Percentiles rank a stretch among this genome's conserved stretches.
These are phyloP conservation scores for Zenarchopterus dispar DNA, from an alignment of 2,797 vertebrate genomes.

Conservation along the genomic window DNA sequence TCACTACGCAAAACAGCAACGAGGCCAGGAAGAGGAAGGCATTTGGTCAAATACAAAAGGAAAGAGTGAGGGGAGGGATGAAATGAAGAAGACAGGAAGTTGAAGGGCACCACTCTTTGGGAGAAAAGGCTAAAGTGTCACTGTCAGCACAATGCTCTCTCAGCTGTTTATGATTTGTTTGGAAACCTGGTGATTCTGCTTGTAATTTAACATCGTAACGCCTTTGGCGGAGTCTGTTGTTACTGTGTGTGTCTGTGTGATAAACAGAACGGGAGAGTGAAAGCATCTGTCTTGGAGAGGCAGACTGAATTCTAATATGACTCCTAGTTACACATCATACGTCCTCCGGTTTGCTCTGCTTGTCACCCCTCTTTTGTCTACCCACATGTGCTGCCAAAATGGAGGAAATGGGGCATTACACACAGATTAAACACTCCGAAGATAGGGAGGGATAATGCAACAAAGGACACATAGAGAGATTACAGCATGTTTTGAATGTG, in stretches of 20 bases:
- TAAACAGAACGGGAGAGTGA: slow-evolving; percentile 52
- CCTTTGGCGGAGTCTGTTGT: slow-evolving; percentile 26
- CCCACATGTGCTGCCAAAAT: slow-evolving; percentile 38
- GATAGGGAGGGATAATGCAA: slow-evolving; percentile 35
- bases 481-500: slow-evolving; percentile 32
- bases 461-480: slow-evolving; percentile 49
- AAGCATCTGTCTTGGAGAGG: slow-evolving; percentile 65
- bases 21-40: slow-evolving; percentile 19
- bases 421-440: slow-evolving; percentile 47
- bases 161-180: slow-evolving; percentile 63
- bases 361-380: slow-evolving; percentile 21
- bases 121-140: slow-evolving; percentile 28
- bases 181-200: slow-evolving; percentile 45
- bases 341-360: slow-evolving; percentile 60
- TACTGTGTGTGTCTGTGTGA: slow-evolving; percentile 51
- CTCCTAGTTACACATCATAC: slow-evolving; percentile 69
- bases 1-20: slow-evolving; percentile 17
- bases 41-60: neutral
- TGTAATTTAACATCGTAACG: slow-evolving; percentile 53
- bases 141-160: slow-evolving; percentile 41
- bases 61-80: slow-evolving; percentile 5
- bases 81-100: slow-evolving; percentile 32
- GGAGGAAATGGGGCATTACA: slow-evolving; percentile 9
- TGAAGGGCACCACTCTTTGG: neutral
- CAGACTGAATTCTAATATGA: slow-evolving; percentile 66